phyloP scores from a whole-genome alignment of 2,888 invertebrate species.

The Lampropteryx suffumata region DNA sequence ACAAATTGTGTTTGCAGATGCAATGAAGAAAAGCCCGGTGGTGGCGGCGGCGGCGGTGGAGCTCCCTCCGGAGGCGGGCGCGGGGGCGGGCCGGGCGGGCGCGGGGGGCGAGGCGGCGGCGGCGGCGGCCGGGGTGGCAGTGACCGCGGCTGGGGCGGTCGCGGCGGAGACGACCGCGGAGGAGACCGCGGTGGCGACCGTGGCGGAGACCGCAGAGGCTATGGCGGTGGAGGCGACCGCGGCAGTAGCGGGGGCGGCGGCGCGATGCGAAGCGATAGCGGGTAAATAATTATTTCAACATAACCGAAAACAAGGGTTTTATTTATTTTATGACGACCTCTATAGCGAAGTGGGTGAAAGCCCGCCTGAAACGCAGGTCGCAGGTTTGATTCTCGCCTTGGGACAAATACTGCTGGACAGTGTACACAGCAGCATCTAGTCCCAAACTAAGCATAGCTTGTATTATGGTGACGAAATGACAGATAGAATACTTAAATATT shows the following conservation, averaged over 20 bases:
- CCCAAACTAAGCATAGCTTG: too few species aligned
- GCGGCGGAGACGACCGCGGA: constrained; percentile 51
- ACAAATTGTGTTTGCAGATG: constrained; percentile 74
- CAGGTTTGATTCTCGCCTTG: too few species aligned
- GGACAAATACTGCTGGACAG: too few species aligned
- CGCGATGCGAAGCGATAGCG: constrained; percentile 77
- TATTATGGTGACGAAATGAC: too few species aligned
- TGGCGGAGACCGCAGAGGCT: constrained; percentile 54
- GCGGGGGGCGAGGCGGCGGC: constrained; percentile 55
- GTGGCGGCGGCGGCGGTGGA: constrained; percentile 71
- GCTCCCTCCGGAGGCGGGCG: constrained; percentile 54
- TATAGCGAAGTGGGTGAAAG: too few species aligned
- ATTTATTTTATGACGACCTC: too few species aligned
- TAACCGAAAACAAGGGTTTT: too few species aligned
- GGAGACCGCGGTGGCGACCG: constrained; percentile 54
- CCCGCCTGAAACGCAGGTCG: too few species aligned
- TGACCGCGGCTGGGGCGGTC: constrained; percentile 47
- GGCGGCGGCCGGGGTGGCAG: constrained; percentile 48
- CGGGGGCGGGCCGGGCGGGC: constrained; percentile 55
- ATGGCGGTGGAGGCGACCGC: constrained; percentile 58
- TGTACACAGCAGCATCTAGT: too few species aligned
- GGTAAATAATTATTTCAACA: constrained; percentile 35
- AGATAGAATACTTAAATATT: too few species aligned
- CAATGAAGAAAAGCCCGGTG: constrained; percentile 78
- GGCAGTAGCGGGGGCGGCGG: constrained; percentile 61